Evolutionary conservation across 2,113 vertebrate species (phyloP).

Genomic region (Alligator sinensis): DNA sequence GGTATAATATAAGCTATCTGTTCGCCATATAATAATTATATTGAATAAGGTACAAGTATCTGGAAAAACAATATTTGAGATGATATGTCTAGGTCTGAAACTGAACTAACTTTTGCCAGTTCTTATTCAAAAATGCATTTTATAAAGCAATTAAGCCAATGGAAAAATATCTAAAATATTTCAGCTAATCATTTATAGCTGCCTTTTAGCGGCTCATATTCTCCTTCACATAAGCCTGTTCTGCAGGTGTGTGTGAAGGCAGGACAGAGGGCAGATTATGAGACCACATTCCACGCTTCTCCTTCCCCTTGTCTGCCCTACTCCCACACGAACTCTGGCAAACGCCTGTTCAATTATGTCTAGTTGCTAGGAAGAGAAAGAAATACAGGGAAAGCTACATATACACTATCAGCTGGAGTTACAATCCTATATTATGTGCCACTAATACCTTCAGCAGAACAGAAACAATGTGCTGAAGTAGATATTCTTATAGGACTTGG

Average conservation of each 20-base stretch:
- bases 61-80: neutral
- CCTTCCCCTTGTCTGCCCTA: neutral
- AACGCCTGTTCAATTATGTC: neutral
- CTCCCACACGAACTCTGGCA: neutral
- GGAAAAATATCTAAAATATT: neutral
- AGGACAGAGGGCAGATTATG: neutral
- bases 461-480: neutral
- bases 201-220: neutral
- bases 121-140: neutral
- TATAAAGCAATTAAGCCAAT: conserved; percentile 6
- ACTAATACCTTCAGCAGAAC: neutral
- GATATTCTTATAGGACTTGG: neutral
- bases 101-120: neutral
- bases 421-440: neutral
- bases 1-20: neutral
- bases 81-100: neutral
- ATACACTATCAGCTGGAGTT: neutral
- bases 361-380: neutral
- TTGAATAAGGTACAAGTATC: neutral
- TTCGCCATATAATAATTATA: neutral
- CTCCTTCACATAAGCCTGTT: neutral
- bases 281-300: neutral
- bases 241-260: neutral
- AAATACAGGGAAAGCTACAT: neutral
- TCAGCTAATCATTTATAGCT: neutral